Conservation (phyloP, 2,113 vertebrate genomes). For the Petromus typicus region DNA sequence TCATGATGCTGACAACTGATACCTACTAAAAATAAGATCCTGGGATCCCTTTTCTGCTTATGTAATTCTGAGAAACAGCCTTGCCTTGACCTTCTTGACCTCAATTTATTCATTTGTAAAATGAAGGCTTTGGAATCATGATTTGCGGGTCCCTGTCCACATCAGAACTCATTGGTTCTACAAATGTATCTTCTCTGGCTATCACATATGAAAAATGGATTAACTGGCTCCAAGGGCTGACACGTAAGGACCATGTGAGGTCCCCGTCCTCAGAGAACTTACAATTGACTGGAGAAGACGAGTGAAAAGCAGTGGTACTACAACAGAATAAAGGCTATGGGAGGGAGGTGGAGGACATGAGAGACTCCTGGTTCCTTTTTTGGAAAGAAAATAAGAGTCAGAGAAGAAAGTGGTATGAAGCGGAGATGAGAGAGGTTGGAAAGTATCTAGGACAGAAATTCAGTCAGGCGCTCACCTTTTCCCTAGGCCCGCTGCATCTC, state of each 20-base stretch:
- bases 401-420: background rate
- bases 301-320: background rate
- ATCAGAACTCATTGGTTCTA: background rate
- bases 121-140: background rate
- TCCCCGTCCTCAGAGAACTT: background rate
- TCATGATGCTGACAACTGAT: slow-evolving; percentile 58
- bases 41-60: slow-evolving; percentile 29
- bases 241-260: background rate
- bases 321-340: background rate
- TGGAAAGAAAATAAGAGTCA: background rate
- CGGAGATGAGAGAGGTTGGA: background rate
- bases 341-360: background rate
- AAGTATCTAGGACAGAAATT: background rate
- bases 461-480: background rate
- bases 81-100: slow-evolving; percentile 11
- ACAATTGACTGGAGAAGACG: background rate
- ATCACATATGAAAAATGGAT: background rate
- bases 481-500: fast-evolving
- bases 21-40: slow-evolving; percentile 70
- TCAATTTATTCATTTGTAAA: slow-evolving; percentile 47
- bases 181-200: background rate
- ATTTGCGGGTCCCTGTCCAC: background rate
- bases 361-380: background rate
- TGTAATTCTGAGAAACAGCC: slow-evolving; percentile 57
- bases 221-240: background rate